Evolutionary conservation across 2,888 invertebrate genomes (phyloP).

Genomic region (Halictus quadricinctus): DNA sequence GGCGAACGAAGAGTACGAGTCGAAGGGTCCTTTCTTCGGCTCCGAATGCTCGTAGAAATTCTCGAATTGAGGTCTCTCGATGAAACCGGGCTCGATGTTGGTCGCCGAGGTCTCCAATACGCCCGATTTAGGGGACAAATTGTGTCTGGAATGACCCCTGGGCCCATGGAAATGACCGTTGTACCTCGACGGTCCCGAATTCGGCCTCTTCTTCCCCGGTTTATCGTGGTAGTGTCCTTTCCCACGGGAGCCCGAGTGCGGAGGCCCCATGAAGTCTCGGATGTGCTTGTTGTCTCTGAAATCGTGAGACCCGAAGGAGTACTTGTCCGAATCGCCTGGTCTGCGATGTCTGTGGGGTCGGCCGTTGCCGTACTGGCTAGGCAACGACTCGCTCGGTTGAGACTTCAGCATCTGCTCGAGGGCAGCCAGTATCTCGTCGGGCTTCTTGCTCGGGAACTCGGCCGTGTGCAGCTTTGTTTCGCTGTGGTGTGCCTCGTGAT

Average conservation of each 20-base stretch:
- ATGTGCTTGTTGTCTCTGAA: slow-evolving; percentile 38
- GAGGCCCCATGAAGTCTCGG: slow-evolving; percentile 77
- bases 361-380: slow-evolving; percentile 60
- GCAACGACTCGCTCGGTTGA: slow-evolving; percentile 66
- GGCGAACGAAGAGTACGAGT: slow-evolving; percentile 67
- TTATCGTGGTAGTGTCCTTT: slow-evolving; percentile 76
- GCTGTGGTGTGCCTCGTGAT: slow-evolving; percentile 76
- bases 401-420: slow-evolving; percentile 76
- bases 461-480: slow-evolving; percentile 74
- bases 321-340: slow-evolving; percentile 28
- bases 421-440: slow-evolving; percentile 71
- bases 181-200: slow-evolving; percentile 34
- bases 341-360: slow-evolving; percentile 61
- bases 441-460: slow-evolving; percentile 66
- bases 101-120: slow-evolving; percentile 69
- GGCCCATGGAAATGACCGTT: slow-evolving; percentile 44
- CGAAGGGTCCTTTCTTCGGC: slow-evolving; percentile 54
- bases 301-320: slow-evolving; percentile 23
- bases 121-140: slow-evolving; percentile 58
- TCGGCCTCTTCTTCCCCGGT: slow-evolving; percentile 73
- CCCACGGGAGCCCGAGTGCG: slow-evolving; percentile 70
- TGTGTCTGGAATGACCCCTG: slow-evolving; percentile 64
- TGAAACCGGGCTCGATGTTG: slow-evolving; percentile 50
- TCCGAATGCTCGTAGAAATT: slow-evolving; percentile 47
- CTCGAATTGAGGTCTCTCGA: slow-evolving; percentile 23